Conservation (phyloP, 1,140 invertebrate genomes). For the Panagrolaimus sp. region DNA sequence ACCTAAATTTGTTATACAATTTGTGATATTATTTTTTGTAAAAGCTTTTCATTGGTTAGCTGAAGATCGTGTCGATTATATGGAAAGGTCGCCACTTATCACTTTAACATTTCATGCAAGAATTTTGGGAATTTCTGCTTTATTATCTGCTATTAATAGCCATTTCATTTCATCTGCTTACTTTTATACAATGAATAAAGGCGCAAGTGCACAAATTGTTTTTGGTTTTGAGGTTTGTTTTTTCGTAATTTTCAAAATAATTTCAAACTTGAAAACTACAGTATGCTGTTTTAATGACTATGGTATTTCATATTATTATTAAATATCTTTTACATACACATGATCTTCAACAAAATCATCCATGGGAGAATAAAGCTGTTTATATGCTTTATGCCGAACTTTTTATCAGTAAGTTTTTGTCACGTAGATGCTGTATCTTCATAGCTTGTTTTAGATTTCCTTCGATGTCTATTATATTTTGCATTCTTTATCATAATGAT, state of each 20-base stretch:
- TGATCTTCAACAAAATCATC: constrained; percentile 75
- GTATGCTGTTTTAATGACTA: constrained; percentile 91
- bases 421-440: not conserved
- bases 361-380: constrained; percentile 98
- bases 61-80: constrained; percentile 97
- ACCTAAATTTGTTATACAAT: constrained; percentile 93
- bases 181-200: constrained; percentile 82
- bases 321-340: constrained; percentile 82
- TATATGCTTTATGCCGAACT: constrained; percentile 93
- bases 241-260: not conserved
- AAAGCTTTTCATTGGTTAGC: constrained; percentile 99
- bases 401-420: constrained; percentile 73
- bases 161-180: constrained; percentile 90
- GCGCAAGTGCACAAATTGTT: constrained; percentile 92
- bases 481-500: constrained; percentile 94
- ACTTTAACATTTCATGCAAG: constrained; percentile 88
- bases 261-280: constrained; percentile 56
- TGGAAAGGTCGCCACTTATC: constrained; percentile 96
- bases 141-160: constrained; percentile 76
- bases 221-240: constrained; percentile 83
- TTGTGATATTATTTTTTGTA: constrained; percentile 88
- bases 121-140: constrained; percentile 72
- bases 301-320: constrained; percentile 83
- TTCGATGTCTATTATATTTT: constrained; percentile 83
- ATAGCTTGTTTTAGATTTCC: constrained; percentile 62